phyloP scores from a whole-genome alignment of 1,140 invertebrate species.

The Psilanteris sp. region DNA sequence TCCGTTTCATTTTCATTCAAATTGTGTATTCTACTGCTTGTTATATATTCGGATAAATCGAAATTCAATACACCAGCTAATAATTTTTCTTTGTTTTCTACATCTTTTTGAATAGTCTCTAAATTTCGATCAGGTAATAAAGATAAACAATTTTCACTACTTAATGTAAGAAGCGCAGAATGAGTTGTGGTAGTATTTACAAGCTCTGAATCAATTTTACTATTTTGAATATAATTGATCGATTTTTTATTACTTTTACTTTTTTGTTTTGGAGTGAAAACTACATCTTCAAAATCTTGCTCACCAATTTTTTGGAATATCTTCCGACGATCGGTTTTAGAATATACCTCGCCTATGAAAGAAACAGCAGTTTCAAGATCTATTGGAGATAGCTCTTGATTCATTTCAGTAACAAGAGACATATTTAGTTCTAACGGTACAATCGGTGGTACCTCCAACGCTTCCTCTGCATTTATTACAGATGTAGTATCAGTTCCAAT shows the following conservation, averaged over 20 bases:
- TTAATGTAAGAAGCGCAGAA: conserved; percentile 75
- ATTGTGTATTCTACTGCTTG: conserved; percentile 61
- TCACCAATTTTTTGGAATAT: conserved; percentile 80
- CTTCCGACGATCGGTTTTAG: conserved; percentile 71
- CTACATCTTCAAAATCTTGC: conserved; percentile 82
- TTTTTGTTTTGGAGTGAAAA: conserved; percentile 80
- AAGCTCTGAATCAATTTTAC: background rate
- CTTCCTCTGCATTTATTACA: conserved; percentile 80
- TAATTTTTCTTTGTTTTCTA: conserved; percentile 81
- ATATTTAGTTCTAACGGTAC: conserved; percentile 75
- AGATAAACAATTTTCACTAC: conserved; percentile 72
- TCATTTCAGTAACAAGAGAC: conserved; percentile 73
- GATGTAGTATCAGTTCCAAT: conserved; percentile 73
- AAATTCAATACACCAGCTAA: conserved; percentile 80
- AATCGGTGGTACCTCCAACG: conserved; percentile 78
- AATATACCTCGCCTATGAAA: too few relatives aligned
- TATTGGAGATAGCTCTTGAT: conserved; percentile 26
- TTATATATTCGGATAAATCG: conserved; percentile 77
- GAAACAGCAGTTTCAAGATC: conserved; percentile 6
- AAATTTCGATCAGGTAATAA: conserved; percentile 78
- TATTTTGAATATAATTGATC: too few relatives aligned
- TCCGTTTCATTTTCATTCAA: conserved; percentile 7
- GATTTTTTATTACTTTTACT: too few relatives aligned
- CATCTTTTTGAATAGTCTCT: conserved; percentile 80
- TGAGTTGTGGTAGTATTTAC: conserved; percentile 56